Conservation (phyloP, 1,140 invertebrate species). For the Bombus balteatus region DNA sequence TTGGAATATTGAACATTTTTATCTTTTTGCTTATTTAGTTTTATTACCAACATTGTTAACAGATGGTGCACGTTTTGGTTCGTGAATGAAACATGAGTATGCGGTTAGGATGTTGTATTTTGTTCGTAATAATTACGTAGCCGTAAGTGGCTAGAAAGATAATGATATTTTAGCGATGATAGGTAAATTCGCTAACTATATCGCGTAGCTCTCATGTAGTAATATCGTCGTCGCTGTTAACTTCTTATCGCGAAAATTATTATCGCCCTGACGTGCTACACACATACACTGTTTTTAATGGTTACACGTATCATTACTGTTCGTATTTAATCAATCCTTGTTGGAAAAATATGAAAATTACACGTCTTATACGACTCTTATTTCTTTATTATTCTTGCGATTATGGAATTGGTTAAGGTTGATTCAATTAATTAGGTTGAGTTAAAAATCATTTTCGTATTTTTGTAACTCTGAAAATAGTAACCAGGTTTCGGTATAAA, state of each 20-base stretch:
- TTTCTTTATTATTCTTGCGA: background rate
- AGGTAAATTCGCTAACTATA: conserved; percentile 28
- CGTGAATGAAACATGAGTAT: background rate
- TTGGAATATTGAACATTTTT: background rate
- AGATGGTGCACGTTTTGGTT: background rate
- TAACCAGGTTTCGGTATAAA: too few relatives aligned
- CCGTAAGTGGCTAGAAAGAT: background rate
- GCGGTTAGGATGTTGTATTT: background rate
- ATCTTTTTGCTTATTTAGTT: background rate
- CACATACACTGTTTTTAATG: background rate
- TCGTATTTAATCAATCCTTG: background rate
- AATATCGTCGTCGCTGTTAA: background rate
- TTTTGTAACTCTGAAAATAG: too few relatives aligned
- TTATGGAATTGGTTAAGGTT: background rate
- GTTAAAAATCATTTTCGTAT: too few relatives aligned
- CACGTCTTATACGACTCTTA: background rate
- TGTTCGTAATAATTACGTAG: background rate
- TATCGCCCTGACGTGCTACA: background rate
- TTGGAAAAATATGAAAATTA: background rate
- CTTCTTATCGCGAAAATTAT: conserved; percentile 22
- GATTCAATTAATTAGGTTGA: too few relatives aligned
- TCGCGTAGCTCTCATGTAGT: background rate
- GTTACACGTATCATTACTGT: background rate
- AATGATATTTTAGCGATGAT: conserved; percentile 6
- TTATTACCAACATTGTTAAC: too few relatives aligned